phyloP scores from a whole-genome alignment of 2,797 vertebrate genomes.

The Acanthiza pusilla region DNA sequence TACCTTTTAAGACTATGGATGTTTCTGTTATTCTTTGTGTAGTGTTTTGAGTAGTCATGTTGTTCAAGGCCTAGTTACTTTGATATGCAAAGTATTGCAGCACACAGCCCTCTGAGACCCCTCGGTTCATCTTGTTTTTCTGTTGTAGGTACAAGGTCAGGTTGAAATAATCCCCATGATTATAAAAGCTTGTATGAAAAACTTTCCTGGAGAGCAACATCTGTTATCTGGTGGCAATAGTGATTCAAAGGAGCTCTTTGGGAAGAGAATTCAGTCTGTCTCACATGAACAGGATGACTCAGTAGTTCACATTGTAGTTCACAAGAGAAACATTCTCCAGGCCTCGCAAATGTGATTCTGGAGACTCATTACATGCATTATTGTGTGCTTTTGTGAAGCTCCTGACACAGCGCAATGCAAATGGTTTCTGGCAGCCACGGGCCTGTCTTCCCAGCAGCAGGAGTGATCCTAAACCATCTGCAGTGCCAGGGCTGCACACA shows the following conservation, averaged over 20 bases:
- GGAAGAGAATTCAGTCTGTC: slow-evolving; percentile 33
- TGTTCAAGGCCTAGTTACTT: not conserved
- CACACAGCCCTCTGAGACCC: not conserved
- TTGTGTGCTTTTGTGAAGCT: not conserved
- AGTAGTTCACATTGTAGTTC: slow-evolving; percentile 22
- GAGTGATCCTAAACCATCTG: not conserved
- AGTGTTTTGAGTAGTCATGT: not conserved
- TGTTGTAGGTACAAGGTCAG: slow-evolving; percentile 4
- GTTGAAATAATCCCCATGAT: slow-evolving; percentile 24
- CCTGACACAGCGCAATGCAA: not conserved
- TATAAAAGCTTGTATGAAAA: not conserved
- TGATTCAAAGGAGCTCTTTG: slow-evolving; percentile 54
- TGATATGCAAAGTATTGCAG: not conserved
- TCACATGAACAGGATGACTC: slow-evolving; percentile 42
- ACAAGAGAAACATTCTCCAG: slow-evolving; percentile 21
- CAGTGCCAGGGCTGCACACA: not conserved
- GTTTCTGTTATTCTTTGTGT: not conserved
- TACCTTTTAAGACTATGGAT: not conserved
- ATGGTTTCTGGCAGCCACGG: not conserved
- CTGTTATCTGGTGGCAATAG: slow-evolving; percentile 36
- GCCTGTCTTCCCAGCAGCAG: not conserved
- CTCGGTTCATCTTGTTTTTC: slow-evolving; percentile 1
- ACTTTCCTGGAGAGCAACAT: slow-evolving; percentile 64
- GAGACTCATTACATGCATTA: not conserved
- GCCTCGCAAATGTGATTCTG: slow-evolving; percentile 17